phyloP scores from a whole-genome alignment of 2,888 invertebrate species.

The Embidobia sp. region DNA sequence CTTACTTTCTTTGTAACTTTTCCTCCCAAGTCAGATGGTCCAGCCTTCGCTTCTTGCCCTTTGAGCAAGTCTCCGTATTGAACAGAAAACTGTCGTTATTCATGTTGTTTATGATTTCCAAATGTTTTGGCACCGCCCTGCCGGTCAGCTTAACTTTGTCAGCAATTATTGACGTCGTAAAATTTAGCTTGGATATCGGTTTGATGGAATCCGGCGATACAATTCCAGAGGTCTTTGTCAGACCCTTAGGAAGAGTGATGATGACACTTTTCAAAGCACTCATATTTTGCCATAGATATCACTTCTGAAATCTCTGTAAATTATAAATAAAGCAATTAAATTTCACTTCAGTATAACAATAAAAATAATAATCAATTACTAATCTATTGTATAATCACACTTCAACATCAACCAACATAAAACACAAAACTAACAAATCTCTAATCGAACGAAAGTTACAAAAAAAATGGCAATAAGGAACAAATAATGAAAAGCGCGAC shows the following conservation, averaged over 20 bases:
- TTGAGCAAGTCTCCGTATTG: conserved; percentile 72
- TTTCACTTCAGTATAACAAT: too few relatives aligned
- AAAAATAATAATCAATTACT: too few relatives aligned
- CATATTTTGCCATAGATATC: conserved; percentile 75
- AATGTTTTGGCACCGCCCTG: conserved; percentile 55
- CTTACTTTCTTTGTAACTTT: conserved; percentile 93
- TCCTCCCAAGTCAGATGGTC: conserved; percentile 94
- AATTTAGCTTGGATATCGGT: conserved; percentile 70
- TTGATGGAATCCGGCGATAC: conserved; percentile 60
- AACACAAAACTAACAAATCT: too few relatives aligned
- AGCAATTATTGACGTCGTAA: conserved; percentile 72
- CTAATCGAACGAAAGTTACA: too few relatives aligned
- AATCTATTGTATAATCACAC: too few relatives aligned
- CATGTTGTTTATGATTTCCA: conserved; percentile 65
- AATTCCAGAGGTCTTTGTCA: conserved; percentile 68
- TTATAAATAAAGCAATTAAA: not conserved
- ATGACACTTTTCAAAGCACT: conserved; percentile 76
- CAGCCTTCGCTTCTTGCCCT: conserved; percentile 87
- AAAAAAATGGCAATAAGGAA: too few relatives aligned
- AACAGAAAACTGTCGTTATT: conserved; percentile 64
- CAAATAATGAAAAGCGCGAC: too few relatives aligned
- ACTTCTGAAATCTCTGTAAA: not conserved
- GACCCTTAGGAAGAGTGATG: conserved; percentile 77
- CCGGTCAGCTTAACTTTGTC: conserved; percentile 69
- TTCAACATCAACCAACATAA: too few relatives aligned